phyloP scores from a whole-genome alignment of 2,113 vertebrate species.

The Mandrillus leucophaeus region DNA sequence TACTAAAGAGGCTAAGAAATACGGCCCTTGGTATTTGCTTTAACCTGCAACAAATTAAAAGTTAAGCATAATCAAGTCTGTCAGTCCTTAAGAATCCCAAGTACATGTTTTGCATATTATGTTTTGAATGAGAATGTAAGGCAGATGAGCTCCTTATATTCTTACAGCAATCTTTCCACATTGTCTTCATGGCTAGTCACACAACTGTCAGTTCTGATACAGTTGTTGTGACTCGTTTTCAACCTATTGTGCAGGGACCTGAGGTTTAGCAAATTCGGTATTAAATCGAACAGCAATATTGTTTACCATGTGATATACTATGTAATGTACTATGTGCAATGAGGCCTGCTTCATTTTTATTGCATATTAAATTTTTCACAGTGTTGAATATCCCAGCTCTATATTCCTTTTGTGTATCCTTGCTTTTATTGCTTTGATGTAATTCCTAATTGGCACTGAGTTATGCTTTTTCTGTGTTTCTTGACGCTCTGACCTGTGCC shows the following conservation, averaged over 20 bases:
- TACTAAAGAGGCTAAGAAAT: constrained; percentile 80
- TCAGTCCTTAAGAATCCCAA: constrained; percentile 45
- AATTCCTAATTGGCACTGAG: neutral
- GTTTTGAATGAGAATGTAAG: neutral
- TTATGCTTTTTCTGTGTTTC: neutral
- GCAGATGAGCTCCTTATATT: neutral
- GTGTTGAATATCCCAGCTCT: constrained; percentile 35
- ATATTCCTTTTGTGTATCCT: neutral
- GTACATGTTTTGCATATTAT: neutral
- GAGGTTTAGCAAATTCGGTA: neutral
- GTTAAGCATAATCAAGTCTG: constrained; percentile 72
- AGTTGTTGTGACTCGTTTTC: constrained; percentile 7
- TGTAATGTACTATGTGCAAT: neutral
- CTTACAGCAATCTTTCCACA: neutral
- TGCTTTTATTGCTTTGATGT: neutral
- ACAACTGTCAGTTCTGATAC: neutral
- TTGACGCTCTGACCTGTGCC: neutral
- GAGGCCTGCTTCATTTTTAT: constrained; percentile 45
- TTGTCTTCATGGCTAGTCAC: neutral
- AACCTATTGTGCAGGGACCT: neutral
- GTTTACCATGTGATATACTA: constrained; percentile 37
- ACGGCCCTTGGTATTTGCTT: constrained; percentile 70
- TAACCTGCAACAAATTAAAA: constrained; percentile 76
- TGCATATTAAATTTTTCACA: constrained; percentile 24
- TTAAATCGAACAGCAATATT: neutral